These are phyloP conservation scores for Lepidotrigona ventralis DNA, from an alignment of 1,140 invertebrate genomes.

Conservation along the genomic window DNA sequence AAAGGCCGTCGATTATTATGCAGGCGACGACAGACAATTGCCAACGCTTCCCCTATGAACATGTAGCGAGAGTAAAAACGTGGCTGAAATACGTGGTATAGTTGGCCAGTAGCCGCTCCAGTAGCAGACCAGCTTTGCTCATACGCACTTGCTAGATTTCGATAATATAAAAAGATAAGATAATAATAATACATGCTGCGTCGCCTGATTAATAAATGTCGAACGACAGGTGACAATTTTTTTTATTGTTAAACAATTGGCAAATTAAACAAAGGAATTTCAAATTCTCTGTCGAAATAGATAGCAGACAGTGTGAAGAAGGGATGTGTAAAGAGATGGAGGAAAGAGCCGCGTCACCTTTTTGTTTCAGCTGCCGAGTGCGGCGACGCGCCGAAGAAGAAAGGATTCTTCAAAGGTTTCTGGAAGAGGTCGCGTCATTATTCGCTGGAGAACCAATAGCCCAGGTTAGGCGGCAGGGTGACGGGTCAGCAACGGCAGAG, in stretches of 20 bases:
- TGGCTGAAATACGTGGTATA: conserved; percentile 66
- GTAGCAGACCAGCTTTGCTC: background rate
- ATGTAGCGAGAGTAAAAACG: conserved; percentile 68
- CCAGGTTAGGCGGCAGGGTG: conserved; percentile 78
- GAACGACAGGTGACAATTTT: background rate
- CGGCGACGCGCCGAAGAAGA: conserved; percentile 86
- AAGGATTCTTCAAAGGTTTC: conserved; percentile 90
- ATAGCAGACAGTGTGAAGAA: background rate
- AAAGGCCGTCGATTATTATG: conserved; percentile 48
- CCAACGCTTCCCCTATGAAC: conserved; percentile 59
- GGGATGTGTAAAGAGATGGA: background rate
- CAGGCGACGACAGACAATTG: conserved; percentile 41
- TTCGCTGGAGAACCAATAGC: conserved; percentile 88
- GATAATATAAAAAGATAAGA: background rate
- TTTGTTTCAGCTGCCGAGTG: conserved; percentile 84
- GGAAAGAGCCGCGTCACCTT: conserved; percentile 12
- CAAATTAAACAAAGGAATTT: too few species aligned
- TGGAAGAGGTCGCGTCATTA: conserved; percentile 91
- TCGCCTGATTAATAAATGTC: background rate
- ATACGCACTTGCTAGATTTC: background rate
- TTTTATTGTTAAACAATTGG: background rate
- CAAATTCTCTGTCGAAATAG: background rate
- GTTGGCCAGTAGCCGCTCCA: background rate
- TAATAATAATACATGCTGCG: background rate
- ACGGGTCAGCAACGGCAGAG: conserved; percentile 75